Base-by-base conservation (phyloP, 2,888 invertebrate genomes). In the Synergus japonicus region DNA sequence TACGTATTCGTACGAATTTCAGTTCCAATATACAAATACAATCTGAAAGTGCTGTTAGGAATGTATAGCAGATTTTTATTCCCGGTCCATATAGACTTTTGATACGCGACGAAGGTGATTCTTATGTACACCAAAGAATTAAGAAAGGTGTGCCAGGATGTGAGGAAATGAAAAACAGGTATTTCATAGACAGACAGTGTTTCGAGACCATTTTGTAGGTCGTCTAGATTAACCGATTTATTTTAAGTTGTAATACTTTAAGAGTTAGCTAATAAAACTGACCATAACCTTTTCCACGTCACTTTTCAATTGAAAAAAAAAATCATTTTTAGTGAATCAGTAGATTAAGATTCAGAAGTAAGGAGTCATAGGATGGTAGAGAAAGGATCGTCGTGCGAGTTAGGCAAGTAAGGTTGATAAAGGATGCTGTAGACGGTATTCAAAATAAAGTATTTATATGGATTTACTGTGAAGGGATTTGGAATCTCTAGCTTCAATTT, bases 221-320 rank as follows among this genome's bases (percentile, higher is more conserved):
- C 88, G 87, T 83, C 80, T 91, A 89, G 91, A 86, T 86, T 89
- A 86, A 86, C 86, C 73, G 81, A 85, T 83, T 88, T 87, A 87
- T 86, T 89, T 89, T 90, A 90, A 91, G 89, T 90, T 92, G 91
- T 92, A 91, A 88, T 90, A 87, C 88, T 87, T 87, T 89, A 90
- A 90, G 88, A 89, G 88, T 86, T 92, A 92, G 90, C 86, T 89
- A 89, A 91, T 91, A 91, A 91, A 91, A 86, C 86, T 89, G 88
- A 91, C 89, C 87, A 91, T 87, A 89, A 90, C 88, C 89, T 90
- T 89, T 88, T 90, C 88, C 88, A 89, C 83, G 84, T 87, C 85
- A 87, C 82, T 89, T 87, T 86, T 89, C 89, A 88, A 89, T 90
- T 88, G 49, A 79, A 82, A 73, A 79, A 82, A 73, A 79, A 44